A percentile compares a stretch with the other conserved stretches of the same genome.
phyloP scores from a whole-genome alignment of 1,140 invertebrate species.

The Drosophila mojavensis region DNA sequence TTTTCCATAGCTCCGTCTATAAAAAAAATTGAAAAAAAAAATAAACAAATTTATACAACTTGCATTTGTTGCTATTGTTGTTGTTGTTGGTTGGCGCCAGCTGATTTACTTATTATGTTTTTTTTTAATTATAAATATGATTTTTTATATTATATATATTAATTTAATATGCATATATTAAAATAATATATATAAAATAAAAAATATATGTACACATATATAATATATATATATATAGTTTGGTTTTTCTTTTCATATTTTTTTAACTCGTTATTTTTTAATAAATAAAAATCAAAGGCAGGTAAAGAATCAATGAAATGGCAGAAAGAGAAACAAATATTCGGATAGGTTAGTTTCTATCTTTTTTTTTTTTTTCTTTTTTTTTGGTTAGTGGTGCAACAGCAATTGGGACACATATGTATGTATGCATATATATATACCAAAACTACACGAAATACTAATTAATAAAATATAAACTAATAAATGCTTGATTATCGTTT shows the following conservation, averaged over 20 bases:
- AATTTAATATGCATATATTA: slow-evolving; percentile 16
- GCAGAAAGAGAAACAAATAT: slow-evolving; percentile 4
- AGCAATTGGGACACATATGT: slow-evolving; percentile 1
- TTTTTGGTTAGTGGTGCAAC: slow-evolving; percentile 33
- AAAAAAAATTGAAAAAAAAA: slow-evolving; percentile 10
- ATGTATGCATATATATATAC: slow-evolving; percentile 5
- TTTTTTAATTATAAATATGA: slow-evolving; percentile 2
- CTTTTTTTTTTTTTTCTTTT: neutral
- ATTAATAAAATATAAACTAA: slow-evolving; percentile 33
- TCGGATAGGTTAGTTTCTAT: slow-evolving; percentile 7
- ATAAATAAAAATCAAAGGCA: slow-evolving; percentile 48
- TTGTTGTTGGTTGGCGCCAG: slow-evolving; percentile 19
- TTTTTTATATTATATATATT: slow-evolving; percentile 26
- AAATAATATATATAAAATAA: slow-evolving; percentile 23
- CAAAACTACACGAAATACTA: slow-evolving; percentile 40
- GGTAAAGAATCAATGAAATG: slow-evolving; percentile 22
- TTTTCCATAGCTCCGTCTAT: slow-evolving; percentile 81
- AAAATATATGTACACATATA: no score
- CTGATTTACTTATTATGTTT: slow-evolving; percentile 28
- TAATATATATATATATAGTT: no score
- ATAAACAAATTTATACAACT: no score
- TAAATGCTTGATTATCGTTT: slow-evolving; percentile 9
- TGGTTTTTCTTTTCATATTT: slow-evolving; percentile 53
- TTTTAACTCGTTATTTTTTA: slow-evolving; percentile 7
- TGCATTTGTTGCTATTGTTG: no score